Evolutionary conservation across 2,113 vertebrate genomes (phyloP), one percentile per base, ranked within the genome.

Genomic region (Smithornis capensis): DNA sequence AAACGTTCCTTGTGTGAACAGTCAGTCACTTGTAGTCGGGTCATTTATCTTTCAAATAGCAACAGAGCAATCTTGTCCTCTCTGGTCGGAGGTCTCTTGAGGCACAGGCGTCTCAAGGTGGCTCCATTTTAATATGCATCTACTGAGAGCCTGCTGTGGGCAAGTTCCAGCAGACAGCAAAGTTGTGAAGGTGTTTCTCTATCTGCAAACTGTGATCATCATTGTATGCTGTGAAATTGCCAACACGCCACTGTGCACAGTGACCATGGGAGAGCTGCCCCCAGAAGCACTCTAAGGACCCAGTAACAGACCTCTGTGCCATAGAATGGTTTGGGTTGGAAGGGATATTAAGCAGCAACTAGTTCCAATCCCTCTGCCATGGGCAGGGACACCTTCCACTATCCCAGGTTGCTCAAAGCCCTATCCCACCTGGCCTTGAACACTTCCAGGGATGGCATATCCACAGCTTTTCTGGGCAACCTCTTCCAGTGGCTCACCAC

Each of bases 41-140:
- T 92, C 53, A 85, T 85, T 90, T 77, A 73, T 92, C 90, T 96
- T 93, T 52, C 60, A 78, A 88, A 75, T 19, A 80, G 55, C 45
- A 90, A 42, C 82, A 70, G 69, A 63, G 45, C 90, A 93, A 90
- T 89, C 47, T 35, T 56, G 85, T 69, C 31, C 83, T 92, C 68
- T 90, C 77, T 81, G n/a, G 57, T 29, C 65, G 90, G 84, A 89
- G 87, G 69, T 88, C 83, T 75, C 82, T 68, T 25, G 63, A 94
- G 77, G 64, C 74, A 92, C 79, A 94, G 76, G 87, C 86, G 38
- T 65, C 70, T 89, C 2, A 1, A 76, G 77, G 83, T 40, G 69
- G 92, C 9, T 49, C 50, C 47, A 38, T 81, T 87, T 97, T 79
- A 84, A 63, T 49, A 35, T 37, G 37, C 37, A 74, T 89, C 49